Evolutionary conservation across 2,888 invertebrate species (phyloP).

Genomic region (Sarcophaga caerulescens): DNA sequence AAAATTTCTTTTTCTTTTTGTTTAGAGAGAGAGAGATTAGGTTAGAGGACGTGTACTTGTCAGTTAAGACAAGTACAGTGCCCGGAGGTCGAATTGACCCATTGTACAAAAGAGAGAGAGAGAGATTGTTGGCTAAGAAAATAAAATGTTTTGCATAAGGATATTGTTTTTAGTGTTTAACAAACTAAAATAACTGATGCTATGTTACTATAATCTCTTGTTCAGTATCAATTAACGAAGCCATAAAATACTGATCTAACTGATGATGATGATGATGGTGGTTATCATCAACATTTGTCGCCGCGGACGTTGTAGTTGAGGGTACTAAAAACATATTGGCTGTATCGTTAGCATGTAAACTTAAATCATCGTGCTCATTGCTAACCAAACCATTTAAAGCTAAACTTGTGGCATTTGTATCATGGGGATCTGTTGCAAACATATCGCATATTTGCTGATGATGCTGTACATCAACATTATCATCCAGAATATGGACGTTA

Average conservation of each 20-base stretch:
- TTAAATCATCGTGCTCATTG: conserved; percentile 31
- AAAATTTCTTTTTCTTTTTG: background rate
- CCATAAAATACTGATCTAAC: conserved; percentile 67
- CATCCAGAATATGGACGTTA: background rate
- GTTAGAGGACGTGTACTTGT: too few relatives aligned
- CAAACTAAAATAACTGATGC: conserved; percentile 46
- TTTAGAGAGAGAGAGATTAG: too few relatives aligned
- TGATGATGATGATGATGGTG: conserved; percentile 4
- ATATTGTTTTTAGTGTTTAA: background rate
- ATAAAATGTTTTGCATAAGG: background rate
- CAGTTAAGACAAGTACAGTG: too few relatives aligned
- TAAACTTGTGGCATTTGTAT: conserved; percentile 38
- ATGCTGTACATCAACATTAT: conserved; percentile 19
- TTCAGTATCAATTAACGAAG: conserved; percentile 69
- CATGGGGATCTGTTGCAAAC: conserved; percentile 43
- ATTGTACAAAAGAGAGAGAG: too few relatives aligned
- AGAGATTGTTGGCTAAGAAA: too few relatives aligned
- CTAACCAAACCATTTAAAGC: conserved; percentile 53
- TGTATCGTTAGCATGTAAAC: conserved; percentile 47
- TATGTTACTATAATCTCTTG: conserved; percentile 70
- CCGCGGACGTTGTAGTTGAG: background rate
- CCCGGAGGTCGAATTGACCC: too few relatives aligned
- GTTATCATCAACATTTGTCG: background rate
- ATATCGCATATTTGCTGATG: conserved; percentile 36
- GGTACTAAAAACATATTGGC: conserved; percentile 54